phyloP scores from a whole-genome alignment of 2,888 invertebrate genomes.

The Griposia aprilina region DNA sequence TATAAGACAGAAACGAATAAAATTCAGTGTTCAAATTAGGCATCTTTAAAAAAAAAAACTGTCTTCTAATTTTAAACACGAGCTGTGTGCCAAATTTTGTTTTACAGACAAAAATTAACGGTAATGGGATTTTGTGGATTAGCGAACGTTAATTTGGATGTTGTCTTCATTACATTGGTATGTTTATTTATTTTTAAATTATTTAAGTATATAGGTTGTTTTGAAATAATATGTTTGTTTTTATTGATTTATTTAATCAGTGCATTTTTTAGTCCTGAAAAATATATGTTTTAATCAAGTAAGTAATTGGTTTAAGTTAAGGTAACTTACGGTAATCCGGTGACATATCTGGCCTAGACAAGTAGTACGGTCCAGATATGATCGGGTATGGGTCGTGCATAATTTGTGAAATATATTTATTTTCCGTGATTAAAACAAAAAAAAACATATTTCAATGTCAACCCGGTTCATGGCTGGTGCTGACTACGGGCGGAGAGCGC shows the following conservation, averaged over 20 bases:
- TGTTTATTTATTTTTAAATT: constrained; percentile 6
- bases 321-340: constrained; percentile 78
- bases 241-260: not conserved
- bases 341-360: constrained; percentile 72
- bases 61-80: constrained; percentile 44
- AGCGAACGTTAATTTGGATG: constrained; percentile 30
- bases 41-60: constrained; percentile 17
- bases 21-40: constrained; percentile 21
- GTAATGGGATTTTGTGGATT: constrained; percentile 46
- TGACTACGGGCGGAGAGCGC: constrained; percentile 71
- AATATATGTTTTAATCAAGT: not conserved
- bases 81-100: constrained; percentile 52
- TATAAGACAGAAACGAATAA: not conserved
- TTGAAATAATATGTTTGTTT: not conserved
- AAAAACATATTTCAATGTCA: constrained; percentile 73
- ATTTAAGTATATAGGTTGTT: not conserved
- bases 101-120: constrained; percentile 27
- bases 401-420: constrained; percentile 44
- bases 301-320: not conserved
- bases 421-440: constrained; percentile 36
- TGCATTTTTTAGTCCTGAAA: no score
- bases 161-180: not conserved
- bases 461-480: constrained; percentile 69
- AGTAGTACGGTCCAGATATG: constrained; percentile 75
- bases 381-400: constrained; percentile 73